Base-by-base conservation (phyloP, 2,797 vertebrate genomes). In the Glyptemys insculpta region DNA sequence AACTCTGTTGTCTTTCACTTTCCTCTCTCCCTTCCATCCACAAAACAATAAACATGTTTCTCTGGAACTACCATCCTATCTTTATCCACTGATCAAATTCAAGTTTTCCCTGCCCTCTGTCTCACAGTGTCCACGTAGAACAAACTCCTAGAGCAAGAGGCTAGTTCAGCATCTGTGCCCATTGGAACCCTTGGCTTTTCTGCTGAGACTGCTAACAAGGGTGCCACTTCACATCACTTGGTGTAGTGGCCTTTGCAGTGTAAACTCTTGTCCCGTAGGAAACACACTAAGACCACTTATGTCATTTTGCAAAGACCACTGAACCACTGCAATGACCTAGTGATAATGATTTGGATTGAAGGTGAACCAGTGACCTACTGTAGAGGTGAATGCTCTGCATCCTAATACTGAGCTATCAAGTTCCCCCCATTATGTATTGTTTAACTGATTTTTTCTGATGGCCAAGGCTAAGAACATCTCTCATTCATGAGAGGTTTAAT, bases 391-490 rank as follows among this genome's bases (percentile, higher is more conserved):
- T 2, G 18, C 81, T 49, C 53, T 47, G 2, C 72, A 5, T 1
- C 44, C 53, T 86, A 5, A n/a, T 53, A 83, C 83, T 72, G 50
- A 89, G 72, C 5, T 37, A 34, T 15, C 86, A n/a, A 78, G 52
- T 41, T 15, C 79, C 85, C 16, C 80, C 31, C 12, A 41, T 19
- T 79, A 41, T 95, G 86, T 78, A 83, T 47, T n/a, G 15, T 52
- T 83, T 62, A 80, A 19, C 27, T 76, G 88, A 44, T 29, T 92
- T 87, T 83, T 19, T 82, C 49, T 74, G 34, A 85, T n/a, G 91
- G 83, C 78, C 90, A 85, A 95, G 79, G 6, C 85, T 85, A 79
- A 76, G 89, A 95, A 94, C 81, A 96, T 90, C 92, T 92, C 14
- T 80, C 82, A 84, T 6, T 9, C 57, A 25, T 62, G 82, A 34